Percentiles rank a stretch among this genome's conserved stretches.
Conservation (phyloP, 2,888 invertebrate species). For the Mesoligia furuncula region DNA sequence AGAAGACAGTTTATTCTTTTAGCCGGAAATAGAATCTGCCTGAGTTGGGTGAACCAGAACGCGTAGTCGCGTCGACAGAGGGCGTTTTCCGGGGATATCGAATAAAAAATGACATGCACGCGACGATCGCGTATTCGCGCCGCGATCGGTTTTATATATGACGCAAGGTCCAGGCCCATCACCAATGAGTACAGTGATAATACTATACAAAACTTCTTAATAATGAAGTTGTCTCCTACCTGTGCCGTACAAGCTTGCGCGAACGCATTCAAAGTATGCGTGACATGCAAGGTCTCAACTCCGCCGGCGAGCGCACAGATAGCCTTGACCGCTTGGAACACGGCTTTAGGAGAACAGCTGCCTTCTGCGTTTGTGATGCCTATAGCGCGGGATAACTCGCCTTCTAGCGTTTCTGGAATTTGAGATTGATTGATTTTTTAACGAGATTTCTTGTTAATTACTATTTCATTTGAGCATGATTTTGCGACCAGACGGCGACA, state of each 20-base stretch:
- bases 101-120: no score
- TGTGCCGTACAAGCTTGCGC: conserved; percentile 90
- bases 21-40: no score
- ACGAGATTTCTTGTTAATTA: neutral
- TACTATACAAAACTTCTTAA: neutral
- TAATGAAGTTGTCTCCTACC: conserved; percentile 68
- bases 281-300: conserved; percentile 96
- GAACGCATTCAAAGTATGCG: conserved; percentile 93
- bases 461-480: neutral
- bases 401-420: conserved; percentile 93
- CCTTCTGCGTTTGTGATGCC: conserved; percentile 91
- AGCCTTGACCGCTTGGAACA: conserved; percentile 97
- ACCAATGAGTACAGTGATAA: neutral
- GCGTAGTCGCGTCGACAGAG: neutral
- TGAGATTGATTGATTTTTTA: conserved; percentile 11
- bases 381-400: conserved; percentile 94
- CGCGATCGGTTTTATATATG: no score
- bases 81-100: neutral
- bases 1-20: no score
- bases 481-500: neutral
- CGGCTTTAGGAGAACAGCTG: conserved; percentile 89
- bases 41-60: no score
- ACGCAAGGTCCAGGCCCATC: neutral
- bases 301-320: conserved; percentile 97
- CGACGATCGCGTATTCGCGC: no score